A percentile compares a stretch with the other conserved stretches of the same genome.
Evolutionary conservation across 1,140 invertebrate species (phyloP).

Genomic region (Habropoda laboriosa): DNA sequence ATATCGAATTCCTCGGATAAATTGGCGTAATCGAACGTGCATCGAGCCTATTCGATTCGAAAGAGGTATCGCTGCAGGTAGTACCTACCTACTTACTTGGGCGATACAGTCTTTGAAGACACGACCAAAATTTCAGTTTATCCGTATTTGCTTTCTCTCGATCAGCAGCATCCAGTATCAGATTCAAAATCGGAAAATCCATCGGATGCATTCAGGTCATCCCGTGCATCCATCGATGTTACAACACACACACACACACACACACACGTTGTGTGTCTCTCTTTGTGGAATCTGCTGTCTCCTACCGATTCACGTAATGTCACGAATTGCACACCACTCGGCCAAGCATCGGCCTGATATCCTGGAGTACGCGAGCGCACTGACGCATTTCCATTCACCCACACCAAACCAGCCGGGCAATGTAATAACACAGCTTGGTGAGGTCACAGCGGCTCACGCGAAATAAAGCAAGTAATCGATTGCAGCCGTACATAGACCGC

Average conservation of each 20-base stretch:
- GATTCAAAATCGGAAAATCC: slow-evolving; percentile 60
- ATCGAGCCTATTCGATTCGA: too few relatives aligned
- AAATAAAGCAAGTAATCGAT: slow-evolving; percentile 65
- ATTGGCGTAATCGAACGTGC: too few relatives aligned
- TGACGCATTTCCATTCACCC: background rate
- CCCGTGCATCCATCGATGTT: slow-evolving; percentile 25
- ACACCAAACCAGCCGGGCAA: slow-evolving; percentile 3
- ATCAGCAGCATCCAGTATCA: slow-evolving; percentile 53
- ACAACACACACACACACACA: too few relatives aligned
- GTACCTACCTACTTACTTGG: too few relatives aligned
- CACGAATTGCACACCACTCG: slow-evolving; percentile 3
- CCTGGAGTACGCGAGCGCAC: background rate
- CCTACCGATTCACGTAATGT: slow-evolving; percentile 30
- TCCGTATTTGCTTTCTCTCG: slow-evolving; percentile 39
- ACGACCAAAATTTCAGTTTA: slow-evolving; percentile 48
- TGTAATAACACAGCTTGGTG: slow-evolving; percentile 43
- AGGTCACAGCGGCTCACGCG: slow-evolving; percentile 29
- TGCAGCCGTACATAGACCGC: slow-evolving; percentile 4
- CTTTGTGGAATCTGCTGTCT: slow-evolving; percentile 11
- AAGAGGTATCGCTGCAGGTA: too few relatives aligned
- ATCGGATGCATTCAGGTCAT: slow-evolving; percentile 38
- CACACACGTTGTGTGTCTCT: slow-evolving; percentile 41
- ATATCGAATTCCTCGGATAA: too few relatives aligned
- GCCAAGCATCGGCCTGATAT: background rate
- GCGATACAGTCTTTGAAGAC: slow-evolving; percentile 1